Percentiles rank a stretch among this genome's conserved stretches.
These are phyloP conservation scores for Caenorhabditis japonica DNA, from an alignment of 2,888 invertebrate genomes.

Conservation along the genomic window DNA sequence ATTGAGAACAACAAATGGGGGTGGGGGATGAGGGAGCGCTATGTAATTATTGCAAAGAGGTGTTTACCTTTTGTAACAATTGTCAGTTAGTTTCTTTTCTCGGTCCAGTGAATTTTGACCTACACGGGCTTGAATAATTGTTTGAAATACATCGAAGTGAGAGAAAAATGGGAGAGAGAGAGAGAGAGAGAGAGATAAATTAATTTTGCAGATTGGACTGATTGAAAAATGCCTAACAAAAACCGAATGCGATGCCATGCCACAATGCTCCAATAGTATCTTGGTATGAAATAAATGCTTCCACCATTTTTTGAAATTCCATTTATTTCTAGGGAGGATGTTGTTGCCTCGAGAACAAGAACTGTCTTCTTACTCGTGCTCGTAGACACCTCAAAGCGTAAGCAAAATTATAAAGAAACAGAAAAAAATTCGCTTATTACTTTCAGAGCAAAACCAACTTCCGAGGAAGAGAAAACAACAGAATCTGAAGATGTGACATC, in stretches of 20 bases:
- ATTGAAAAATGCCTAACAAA: slow-evolving; percentile 38
- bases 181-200: not conserved
- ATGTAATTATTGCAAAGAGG: slow-evolving; percentile 37
- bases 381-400: slow-evolving; percentile 38
- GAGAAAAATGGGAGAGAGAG: no score
- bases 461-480: slow-evolving; percentile 10
- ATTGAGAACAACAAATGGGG: slow-evolving; percentile 48
- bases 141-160: not conserved
- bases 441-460: slow-evolving; percentile 30
- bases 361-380: slow-evolving; percentile 40
- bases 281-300: slow-evolving; percentile 16
- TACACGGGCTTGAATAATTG: slow-evolving; percentile 9
- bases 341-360: slow-evolving; percentile 42
- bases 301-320: no score
- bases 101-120: slow-evolving; percentile 30
- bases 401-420: no score
- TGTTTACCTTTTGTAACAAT: slow-evolving; percentile 39
- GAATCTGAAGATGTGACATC: slow-evolving; percentile 34
- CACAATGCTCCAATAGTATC: slow-evolving; percentile 39
- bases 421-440: not conserved
- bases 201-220: slow-evolving; percentile 30
- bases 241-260: slow-evolving; percentile 27
- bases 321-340: slow-evolving; percentile 21
- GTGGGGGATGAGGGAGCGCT: slow-evolving; percentile 18
- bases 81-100: slow-evolving; percentile 41